Evolutionary conservation across 2,113 vertebrate species (phyloP).

Genomic region (human (Homo sapiens)): GRCh38 chrX:101925501-101926000

Average conservation of each 20-base stretch:
- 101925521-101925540: not conserved
- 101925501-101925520: slow-evolving; percentile 28
- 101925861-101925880: not conserved
- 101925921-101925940: slow-evolving; percentile 28
- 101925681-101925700: slow-evolving; percentile 7
- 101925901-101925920: slow-evolving; percentile 3
- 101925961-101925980: not conserved
- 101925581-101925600: not conserved
- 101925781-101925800: not conserved
- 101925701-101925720: not conserved
- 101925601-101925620: not conserved
- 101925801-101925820: not conserved
- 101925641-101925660: not conserved
- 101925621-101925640: not conserved
- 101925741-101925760: slow-evolving; percentile 18
- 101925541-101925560: slow-evolving; percentile 22
- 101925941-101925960: not conserved
- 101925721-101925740: not conserved
- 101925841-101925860: not conserved
- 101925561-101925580: not conserved
- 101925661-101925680: not conserved
- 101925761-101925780: slow-evolving; percentile 16
- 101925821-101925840: not conserved
- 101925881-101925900: not conserved
- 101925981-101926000: not conserved